A percentile compares a stretch with the other conserved stretches of the same genome.
phyloP scores from a whole-genome alignment of 92 coral and sea anemone genomes.

The Diadumene lineata region DNA sequence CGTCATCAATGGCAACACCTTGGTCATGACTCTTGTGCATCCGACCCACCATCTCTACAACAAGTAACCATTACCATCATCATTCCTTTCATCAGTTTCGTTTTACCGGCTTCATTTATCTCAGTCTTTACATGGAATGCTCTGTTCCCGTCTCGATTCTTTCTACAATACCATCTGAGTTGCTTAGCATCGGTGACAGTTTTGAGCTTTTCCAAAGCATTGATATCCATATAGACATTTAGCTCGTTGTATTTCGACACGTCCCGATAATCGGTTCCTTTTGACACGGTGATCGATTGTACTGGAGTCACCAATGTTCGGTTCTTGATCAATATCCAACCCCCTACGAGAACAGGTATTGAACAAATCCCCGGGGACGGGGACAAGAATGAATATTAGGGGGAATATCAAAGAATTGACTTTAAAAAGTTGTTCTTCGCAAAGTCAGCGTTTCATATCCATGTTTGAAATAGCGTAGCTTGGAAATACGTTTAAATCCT shows the following conservation, averaged over 20 bases:
- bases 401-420: background rate
- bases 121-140: slow-evolving; percentile 1
- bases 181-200: background rate
- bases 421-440: background rate
- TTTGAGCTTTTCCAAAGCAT: background rate
- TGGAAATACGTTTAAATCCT: background rate
- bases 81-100: no score
- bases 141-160: background rate
- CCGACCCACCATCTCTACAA: background rate
- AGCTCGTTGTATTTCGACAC: background rate
- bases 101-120: background rate
- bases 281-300: background rate
- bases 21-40: background rate
- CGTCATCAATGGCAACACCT: background rate
- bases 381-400: no score
- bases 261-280: background rate
- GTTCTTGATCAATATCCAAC: slow-evolving; percentile 3
- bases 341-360: background rate
- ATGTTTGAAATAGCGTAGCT: no score
- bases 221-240: background rate
- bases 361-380: background rate
- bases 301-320: background rate
- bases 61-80: background rate
- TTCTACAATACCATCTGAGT: background rate
- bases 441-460: no score